Evolutionary conservation across 2,113 vertebrate genomes (phyloP).

Genomic region (Pseudorectes ferrugineus): DNA sequence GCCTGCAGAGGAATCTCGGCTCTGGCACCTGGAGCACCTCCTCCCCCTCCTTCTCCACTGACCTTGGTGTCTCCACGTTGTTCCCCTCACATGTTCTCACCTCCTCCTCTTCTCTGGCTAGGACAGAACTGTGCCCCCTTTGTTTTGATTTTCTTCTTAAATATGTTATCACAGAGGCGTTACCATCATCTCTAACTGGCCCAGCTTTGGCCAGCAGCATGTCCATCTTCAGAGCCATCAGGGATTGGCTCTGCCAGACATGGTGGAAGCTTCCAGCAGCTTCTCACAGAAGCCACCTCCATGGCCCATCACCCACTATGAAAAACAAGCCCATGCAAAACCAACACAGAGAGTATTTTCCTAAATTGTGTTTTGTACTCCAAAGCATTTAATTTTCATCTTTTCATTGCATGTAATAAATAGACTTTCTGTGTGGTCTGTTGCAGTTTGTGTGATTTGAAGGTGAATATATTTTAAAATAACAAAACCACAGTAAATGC

Average conservation of each 20-base stretch:
- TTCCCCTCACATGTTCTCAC: background rate
- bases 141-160: background rate
- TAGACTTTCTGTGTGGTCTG: background rate
- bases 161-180: background rate
- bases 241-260: accelerated
- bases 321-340: background rate
- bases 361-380: background rate
- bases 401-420: background rate
- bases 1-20: background rate
- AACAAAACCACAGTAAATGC: background rate
- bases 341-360: background rate
- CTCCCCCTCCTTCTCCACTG: background rate
- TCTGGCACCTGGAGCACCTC: background rate
- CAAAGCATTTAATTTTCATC: background rate
- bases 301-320: background rate
- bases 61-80: background rate
- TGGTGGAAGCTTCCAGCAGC: background rate
- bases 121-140: background rate
- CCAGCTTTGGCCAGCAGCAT: background rate
- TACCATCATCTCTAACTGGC: background rate
- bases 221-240: background rate
- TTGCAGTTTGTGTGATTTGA: background rate
- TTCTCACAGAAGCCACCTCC: background rate
- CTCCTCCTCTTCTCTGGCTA: background rate
- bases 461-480: background rate